These are phyloP conservation scores for Cheilosia pagana DNA, from an alignment of 2,888 invertebrate species.

Conservation along the genomic window DNA sequence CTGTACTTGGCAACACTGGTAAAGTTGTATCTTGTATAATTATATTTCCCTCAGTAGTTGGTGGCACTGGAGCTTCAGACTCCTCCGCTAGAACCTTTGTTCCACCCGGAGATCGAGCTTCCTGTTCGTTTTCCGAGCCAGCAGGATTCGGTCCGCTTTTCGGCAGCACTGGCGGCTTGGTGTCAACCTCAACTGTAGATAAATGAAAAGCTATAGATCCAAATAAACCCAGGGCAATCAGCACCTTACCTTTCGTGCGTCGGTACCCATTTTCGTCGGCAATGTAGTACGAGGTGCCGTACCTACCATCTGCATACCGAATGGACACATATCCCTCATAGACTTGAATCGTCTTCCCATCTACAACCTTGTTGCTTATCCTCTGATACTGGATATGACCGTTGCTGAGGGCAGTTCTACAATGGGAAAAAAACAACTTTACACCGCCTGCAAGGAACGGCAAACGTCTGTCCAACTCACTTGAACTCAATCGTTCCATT, in stretches of 20 bases:
- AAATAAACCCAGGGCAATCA: too few relatives aligned
- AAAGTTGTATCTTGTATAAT: too few relatives aligned
- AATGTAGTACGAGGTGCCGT: conserved; percentile 58
- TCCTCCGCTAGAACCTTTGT: neutral
- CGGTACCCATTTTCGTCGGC: conserved; percentile 70
- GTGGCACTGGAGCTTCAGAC: neutral
- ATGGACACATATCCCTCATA: conserved; percentile 55
- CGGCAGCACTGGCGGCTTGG: conserved; percentile 40
- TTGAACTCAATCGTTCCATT: conserved; percentile 67
- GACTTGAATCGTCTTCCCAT: conserved; percentile 50
- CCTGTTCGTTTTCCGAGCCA: too few relatives aligned
- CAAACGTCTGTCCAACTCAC: conserved; percentile 23
- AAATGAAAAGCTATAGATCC: neutral
- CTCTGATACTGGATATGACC: conserved; percentile 68
- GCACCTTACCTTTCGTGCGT: conserved; percentile 38
- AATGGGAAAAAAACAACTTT: neutral
- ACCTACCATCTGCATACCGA: conserved; percentile 52
- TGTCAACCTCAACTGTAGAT: conserved; percentile 32
- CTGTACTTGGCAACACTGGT: neutral
- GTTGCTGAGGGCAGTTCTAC: conserved; percentile 61
- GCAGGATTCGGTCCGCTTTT: neutral
- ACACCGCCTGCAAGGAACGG: neutral
- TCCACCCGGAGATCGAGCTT: too few relatives aligned
- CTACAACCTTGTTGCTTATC: conserved; percentile 52
- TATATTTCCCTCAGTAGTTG: neutral